A percentile compares a stretch with the other conserved stretches of the same genome.
Evolutionary conservation across 2,797 vertebrate genomes (phyloP).

Genomic region (Cirrhinus mrigala): DNA sequence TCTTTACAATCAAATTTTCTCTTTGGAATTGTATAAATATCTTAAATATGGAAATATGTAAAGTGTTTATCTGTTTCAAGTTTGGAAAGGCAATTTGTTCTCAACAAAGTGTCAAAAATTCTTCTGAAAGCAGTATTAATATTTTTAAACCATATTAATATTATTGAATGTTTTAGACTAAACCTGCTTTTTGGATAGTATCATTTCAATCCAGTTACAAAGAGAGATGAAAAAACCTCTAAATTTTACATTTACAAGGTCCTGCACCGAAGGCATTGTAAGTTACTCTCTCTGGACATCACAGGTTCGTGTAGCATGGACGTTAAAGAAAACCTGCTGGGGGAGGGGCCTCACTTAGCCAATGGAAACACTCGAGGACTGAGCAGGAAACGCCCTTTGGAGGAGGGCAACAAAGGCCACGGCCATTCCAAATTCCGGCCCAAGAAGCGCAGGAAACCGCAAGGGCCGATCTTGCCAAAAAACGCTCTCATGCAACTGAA

Average conservation of each 20-base stretch:
- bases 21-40: not conserved
- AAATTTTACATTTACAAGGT: conserved; percentile 94
- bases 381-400: conserved; percentile 88
- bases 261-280: conserved; percentile 90
- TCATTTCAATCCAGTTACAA: conserved; percentile 83
- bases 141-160: not conserved
- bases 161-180: conserved; percentile 3
- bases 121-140: not conserved
- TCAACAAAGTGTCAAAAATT: not conserved
- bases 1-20: not conserved
- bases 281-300: conserved; percentile 92
- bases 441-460: conserved; percentile 87
- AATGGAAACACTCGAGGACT: conserved; percentile 70
- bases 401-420: conserved; percentile 90
- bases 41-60: not conserved
- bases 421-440: conserved; percentile 83
- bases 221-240: conserved; percentile 85
- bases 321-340: conserved; percentile 84
- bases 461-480: conserved; percentile 86
- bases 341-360: conserved; percentile 79
- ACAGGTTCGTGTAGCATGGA: conserved; percentile 87
- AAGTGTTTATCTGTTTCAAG: not conserved
- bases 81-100: not conserved
- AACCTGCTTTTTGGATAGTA: conserved; percentile 66
- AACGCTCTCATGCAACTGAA: conserved; percentile 96